Percentiles rank a stretch among this genome's conserved stretches.
Conservation (phyloP, 2,113 vertebrate species). For the Porphyrio hochstetteri region DNA sequence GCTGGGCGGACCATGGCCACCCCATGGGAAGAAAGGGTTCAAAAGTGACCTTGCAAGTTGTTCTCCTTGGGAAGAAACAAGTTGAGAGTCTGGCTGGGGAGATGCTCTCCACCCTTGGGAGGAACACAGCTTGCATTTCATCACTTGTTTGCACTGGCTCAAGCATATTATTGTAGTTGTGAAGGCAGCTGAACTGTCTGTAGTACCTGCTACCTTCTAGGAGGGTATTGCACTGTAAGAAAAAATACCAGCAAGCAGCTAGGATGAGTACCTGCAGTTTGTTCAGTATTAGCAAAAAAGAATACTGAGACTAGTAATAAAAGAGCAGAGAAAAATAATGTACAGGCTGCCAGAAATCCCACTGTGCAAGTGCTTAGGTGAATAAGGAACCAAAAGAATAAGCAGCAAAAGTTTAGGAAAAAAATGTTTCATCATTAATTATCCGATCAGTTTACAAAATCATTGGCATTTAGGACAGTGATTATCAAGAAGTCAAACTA, state of each 20-base stretch:
- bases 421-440: background rate
- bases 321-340: background rate
- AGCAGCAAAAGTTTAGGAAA: background rate
- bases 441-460: background rate
- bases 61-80: constrained; percentile 29
- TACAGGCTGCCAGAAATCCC: background rate
- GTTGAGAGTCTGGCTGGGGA: background rate
- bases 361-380: background rate
- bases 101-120: constrained; percentile 34
- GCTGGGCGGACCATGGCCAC: constrained; percentile 1
- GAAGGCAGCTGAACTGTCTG: background rate
- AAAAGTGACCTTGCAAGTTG: constrained; percentile 31
- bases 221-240: background rate
- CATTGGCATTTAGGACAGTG: background rate
- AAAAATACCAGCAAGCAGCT: background rate
- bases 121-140: constrained; percentile 6
- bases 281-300: background rate
- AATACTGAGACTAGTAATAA: background rate
- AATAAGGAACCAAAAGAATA: background rate
- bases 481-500: background rate
- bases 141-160: constrained; percentile 55
- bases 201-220: background rate
- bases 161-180: background rate
- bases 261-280: background rate
- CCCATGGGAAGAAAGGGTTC: constrained; percentile 17